phyloP scores from a whole-genome alignment of 2,113 vertebrate species.

The Mobula hypostoma region DNA sequence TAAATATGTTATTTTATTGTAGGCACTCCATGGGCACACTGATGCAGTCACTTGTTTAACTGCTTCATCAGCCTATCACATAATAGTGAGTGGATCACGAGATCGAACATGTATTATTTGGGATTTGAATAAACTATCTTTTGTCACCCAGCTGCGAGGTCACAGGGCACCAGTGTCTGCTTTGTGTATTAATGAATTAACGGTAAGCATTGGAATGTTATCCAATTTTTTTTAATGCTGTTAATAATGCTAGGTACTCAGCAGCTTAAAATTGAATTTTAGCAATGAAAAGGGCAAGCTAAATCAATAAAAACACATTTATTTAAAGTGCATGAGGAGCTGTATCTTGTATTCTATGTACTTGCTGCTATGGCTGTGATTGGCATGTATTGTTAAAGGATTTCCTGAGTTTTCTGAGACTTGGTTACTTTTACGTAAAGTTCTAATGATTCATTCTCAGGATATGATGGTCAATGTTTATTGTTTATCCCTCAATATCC shows the following conservation, averaged over 20 bases:
- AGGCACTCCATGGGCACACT: slow-evolving; percentile 93
- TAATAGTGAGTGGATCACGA: slow-evolving; percentile 87
- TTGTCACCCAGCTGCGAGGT: slow-evolving; percentile 88
- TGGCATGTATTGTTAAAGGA: neutral
- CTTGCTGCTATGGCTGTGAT: neutral
- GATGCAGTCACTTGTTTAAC: slow-evolving; percentile 88
- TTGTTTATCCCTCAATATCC: neutral
- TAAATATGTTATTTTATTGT: slow-evolving; percentile 20
- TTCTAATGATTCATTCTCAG: neutral
- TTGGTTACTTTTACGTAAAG: neutral
- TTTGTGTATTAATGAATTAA: slow-evolving; percentile 94
- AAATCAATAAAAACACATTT: neutral
- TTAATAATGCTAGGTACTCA: neutral
- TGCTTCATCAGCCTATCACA: slow-evolving; percentile 85
- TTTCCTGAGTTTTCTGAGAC: neutral
- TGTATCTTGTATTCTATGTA: neutral
- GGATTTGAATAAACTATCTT: slow-evolving; percentile 93
- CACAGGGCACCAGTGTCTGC: slow-evolving; percentile 90
- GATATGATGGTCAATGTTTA: neutral
- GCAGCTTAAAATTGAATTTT: neutral
- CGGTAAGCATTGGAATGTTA: slow-evolving; percentile 57
- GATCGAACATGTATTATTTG: slow-evolving; percentile 97
- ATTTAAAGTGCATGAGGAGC: neutral
- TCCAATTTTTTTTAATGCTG: neutral
- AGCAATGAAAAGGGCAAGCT: neutral